Percentiles rank a stretch among this genome's conserved stretches.
Conservation (phyloP, 2,113 vertebrate genomes). For the Oreochromis tanganicae region DNA sequence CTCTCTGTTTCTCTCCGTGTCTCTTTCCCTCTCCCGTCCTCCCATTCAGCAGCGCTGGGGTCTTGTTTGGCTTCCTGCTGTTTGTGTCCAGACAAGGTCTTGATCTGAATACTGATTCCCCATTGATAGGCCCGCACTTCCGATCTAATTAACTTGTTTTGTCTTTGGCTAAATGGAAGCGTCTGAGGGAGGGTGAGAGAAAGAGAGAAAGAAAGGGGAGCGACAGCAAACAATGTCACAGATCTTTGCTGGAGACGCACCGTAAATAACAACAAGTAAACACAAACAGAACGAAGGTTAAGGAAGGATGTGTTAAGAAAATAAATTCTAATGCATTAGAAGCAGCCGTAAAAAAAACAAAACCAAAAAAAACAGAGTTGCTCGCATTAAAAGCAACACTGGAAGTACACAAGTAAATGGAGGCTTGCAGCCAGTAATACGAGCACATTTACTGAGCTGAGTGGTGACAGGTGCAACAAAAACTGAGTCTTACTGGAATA, state of each 20-base stretch:
- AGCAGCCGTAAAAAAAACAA: background rate
- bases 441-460: background rate
- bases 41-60: constrained; percentile 48
- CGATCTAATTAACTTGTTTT: constrained; percentile 90
- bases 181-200: constrained; percentile 49
- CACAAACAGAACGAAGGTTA: constrained; percentile 54
- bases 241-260: constrained; percentile 41
- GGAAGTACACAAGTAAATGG: background rate
- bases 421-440: background rate
- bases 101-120: constrained; percentile 72
- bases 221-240: constrained; percentile 39
- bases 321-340: background rate
- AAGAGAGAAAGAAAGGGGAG: constrained; percentile 17
- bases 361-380: background rate
- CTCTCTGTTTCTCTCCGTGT: background rate
- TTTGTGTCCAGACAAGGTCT: constrained; percentile 71
- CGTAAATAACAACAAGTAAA: constrained; percentile 68
- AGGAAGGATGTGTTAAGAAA: constrained; percentile 27
- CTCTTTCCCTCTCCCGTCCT: constrained; percentile 39
- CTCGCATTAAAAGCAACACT: background rate
- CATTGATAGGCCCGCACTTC: constrained; percentile 78
- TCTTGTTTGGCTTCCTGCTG: constrained; percentile 75
- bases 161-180: constrained; percentile 74
- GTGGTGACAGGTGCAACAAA: background rate
- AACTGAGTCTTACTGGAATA: background rate